Evolutionary conservation across 92 coral and sea anemone genomes (phyloP), one percentile per base, ranked within the genome.

Genomic region (Heliopora coerulea): DNA sequence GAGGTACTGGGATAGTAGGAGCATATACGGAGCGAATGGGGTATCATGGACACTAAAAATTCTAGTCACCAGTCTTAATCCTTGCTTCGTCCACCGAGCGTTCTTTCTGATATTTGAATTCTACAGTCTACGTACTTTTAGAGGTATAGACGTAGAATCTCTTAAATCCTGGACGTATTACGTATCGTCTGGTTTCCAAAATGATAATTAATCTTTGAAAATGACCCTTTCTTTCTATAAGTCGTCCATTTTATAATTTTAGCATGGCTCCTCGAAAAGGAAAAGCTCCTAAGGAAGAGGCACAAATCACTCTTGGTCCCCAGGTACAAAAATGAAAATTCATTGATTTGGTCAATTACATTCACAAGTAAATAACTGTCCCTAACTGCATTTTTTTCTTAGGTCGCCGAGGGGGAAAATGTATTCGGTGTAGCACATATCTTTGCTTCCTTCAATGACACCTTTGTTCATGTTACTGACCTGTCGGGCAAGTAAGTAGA

Each of bases 181-280:
- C 23, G 3, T 25, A 19, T 18, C 27, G 20, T 44, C 20, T 54
- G 40, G 37, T 39, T 18, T 62, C 52, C 26, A 28, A 20, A 49
- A 25, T 33, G 28, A 20, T 0, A 27, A 34, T 30, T 19, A 49
- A 18, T 29, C 5, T 50, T 32, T 10, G 8, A 49, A 31, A 29
- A 49, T 49, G 29, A 15, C 62, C 62, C 61, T 49, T 4, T 49
- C 50, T 28, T 69, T 44, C 39, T 62, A 42, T 69, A 17, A 33
- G 20, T 9, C 85, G 73, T 77, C 8, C 56, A 57, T 66, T 60
- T 20, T 35, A 34, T 29, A 8, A 8, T 28, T 56, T n/a, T 65
- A 93, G 98, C 82, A 93, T 93, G 98, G 98, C 98, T 79, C 98
- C 98, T 17, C 87, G 98, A 78, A 93, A 93, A 86, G 98, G 98